phyloP scores from a whole-genome alignment of 64 coral and sea anemone species.

The Cladopsammia gracilis region DNA sequence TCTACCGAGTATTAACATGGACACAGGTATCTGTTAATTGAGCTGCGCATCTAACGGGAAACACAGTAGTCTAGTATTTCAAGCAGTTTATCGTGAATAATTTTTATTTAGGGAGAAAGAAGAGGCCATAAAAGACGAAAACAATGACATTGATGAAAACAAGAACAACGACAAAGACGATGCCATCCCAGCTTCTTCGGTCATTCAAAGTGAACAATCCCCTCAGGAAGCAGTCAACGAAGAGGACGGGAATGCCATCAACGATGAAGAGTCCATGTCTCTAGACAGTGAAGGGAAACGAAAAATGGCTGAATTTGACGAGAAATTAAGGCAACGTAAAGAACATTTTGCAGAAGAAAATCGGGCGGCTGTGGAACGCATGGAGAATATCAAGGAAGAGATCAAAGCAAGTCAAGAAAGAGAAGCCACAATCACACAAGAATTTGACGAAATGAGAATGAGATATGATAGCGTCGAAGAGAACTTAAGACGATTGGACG shows the following conservation, averaged over 20 bases:
- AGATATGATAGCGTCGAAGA: not conserved
- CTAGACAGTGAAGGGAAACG: not conserved
- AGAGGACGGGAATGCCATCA: not conserved
- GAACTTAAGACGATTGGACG: not conserved
- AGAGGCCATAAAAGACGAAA: not conserved
- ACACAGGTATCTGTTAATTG: too few relatives aligned
- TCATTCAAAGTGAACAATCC: not conserved
- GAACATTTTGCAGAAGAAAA: slow-evolving; percentile 9
- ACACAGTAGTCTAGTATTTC: too few relatives aligned
- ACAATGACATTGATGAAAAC: too few relatives aligned
- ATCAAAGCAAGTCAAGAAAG: not conserved
- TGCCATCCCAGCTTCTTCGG: not conserved
- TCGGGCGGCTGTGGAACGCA: not conserved
- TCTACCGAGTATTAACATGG: too few relatives aligned
- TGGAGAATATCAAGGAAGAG: not conserved
- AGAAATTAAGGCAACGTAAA: not conserved
- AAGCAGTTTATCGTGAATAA: not conserved
- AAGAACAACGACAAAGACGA: not conserved
- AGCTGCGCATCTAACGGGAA: too few relatives aligned
- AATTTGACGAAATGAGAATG: not conserved
- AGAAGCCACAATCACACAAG: not conserved
- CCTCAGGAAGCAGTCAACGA: not conserved
- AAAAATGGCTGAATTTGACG: not conserved
- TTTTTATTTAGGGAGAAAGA: slow-evolving; percentile 6
- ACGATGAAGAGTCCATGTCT: not conserved